phyloP scores from a whole-genome alignment of 2,113 vertebrate species.

The Chrysochloris asiatica region DNA sequence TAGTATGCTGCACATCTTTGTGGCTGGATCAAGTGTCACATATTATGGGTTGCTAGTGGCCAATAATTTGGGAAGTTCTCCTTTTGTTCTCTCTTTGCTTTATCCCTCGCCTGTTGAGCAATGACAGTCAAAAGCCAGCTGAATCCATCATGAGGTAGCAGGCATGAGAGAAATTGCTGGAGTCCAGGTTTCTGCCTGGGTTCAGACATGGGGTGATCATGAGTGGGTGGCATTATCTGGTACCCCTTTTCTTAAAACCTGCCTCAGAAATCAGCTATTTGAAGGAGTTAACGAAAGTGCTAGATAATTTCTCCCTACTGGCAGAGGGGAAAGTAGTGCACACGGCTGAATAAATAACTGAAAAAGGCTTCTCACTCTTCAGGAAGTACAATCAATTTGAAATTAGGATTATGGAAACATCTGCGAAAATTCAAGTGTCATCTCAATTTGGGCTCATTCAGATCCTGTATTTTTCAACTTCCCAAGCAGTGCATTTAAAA shows the following conservation, averaged over 20 bases:
- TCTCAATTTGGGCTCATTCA: slow-evolving; percentile 87
- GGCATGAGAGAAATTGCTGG: not conserved
- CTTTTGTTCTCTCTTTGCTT: slow-evolving; percentile 20
- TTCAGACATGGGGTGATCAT: not conserved
- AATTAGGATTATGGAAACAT: slow-evolving; percentile 89
- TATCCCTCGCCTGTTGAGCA: slow-evolving; percentile 48
- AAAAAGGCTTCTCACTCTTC: slow-evolving; percentile 85
- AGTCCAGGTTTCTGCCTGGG: not conserved
- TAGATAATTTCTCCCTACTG: slow-evolving; percentile 80
- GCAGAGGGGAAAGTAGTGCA: slow-evolving; percentile 76
- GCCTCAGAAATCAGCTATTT: slow-evolving; percentile 76
- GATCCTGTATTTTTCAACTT: slow-evolving; percentile 87
- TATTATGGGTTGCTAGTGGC: not conserved
- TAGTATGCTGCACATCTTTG: not conserved
- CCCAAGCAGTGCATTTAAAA: slow-evolving; percentile 86
- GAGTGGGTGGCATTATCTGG: slow-evolving; percentile 51
- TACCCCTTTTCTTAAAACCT: slow-evolving; percentile 58
- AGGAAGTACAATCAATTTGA: slow-evolving; percentile 88
- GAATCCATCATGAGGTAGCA: slow-evolving; percentile 29
- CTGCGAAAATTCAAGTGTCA: slow-evolving; percentile 88
- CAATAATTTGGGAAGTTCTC: slow-evolving; percentile 7
- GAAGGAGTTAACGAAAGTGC: slow-evolving; percentile 78
- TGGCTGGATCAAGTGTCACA: slow-evolving; percentile 25
- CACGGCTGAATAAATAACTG: slow-evolving; percentile 85
- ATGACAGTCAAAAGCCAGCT: slow-evolving; percentile 59